Percentiles rank a stretch among this genome's conserved stretches.
These are phyloP conservation scores for Megalops cyprinoides DNA, from an alignment of 2,797 vertebrate species.

Conservation along the genomic window DNA sequence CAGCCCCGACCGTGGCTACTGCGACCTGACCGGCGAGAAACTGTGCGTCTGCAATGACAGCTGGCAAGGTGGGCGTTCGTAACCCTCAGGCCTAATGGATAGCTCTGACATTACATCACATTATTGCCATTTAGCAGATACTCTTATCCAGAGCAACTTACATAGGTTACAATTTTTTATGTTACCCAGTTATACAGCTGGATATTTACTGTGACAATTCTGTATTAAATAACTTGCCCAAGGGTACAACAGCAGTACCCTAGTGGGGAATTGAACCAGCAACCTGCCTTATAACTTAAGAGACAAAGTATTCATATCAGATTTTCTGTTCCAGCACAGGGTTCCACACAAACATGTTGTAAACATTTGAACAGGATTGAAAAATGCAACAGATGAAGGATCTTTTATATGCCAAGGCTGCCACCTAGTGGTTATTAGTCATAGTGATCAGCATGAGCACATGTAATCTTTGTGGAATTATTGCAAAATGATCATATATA, in stretches of 20 bases:
- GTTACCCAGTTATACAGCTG: no score
- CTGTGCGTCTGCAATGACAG: conserved; percentile 98
- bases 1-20: conserved; percentile 95
- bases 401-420: background rate
- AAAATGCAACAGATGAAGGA: background rate
- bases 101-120: no score
- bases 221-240: no score
- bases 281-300: background rate
- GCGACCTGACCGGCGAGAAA: conserved; percentile 95
- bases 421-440: background rate
- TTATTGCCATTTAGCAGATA: no score
- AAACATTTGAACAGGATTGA: background rate
- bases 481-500: no score
- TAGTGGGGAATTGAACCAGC: no score
- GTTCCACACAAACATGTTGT: background rate
- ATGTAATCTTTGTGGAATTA: no score
- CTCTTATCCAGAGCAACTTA: no score
- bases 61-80: conserved; percentile 96
- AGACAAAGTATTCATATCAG: background rate
- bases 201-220: no score
- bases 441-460: background rate
- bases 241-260: no score
- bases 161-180: no score
- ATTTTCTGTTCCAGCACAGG: background rate
- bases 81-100: no score